phyloP scores from a whole-genome alignment of 1,140 invertebrate species.

The Micrasema minimum region DNA sequence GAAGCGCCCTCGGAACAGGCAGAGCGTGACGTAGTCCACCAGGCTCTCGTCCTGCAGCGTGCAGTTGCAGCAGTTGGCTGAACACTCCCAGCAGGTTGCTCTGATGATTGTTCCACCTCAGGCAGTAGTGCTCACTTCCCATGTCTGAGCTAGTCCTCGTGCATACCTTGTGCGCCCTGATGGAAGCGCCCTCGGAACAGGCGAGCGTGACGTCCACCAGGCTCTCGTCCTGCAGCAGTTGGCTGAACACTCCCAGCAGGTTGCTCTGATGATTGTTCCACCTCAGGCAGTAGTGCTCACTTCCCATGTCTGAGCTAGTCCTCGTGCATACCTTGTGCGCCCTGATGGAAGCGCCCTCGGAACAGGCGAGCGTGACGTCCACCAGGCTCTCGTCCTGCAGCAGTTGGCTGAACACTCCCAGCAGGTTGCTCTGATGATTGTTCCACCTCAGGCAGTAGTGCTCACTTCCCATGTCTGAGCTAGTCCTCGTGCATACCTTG shows the following conservation, averaged over 20 bases:
- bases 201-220: too few species aligned
- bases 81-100: constrained; percentile 94
- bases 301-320: constrained; percentile 92
- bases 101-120: constrained; percentile 96
- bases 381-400: constrained; percentile 93
- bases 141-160: constrained; percentile 90
- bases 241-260: constrained; percentile 93
- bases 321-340: constrained; percentile 92
- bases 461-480: constrained; percentile 94
- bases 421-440: constrained; percentile 95
- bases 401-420: constrained; percentile 94
- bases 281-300: constrained; percentile 95
- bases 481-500: too few species aligned
- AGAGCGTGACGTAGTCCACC: constrained; percentile 94
- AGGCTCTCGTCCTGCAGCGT: too few species aligned
- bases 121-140: constrained; percentile 95
- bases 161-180: too few species aligned
- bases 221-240: constrained; percentile 93
- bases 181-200: too few species aligned
- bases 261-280: constrained; percentile 97
- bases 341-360: constrained; percentile 91
- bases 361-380: constrained; percentile 94
- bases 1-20: constrained; percentile 93
- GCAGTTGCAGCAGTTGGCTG: constrained; percentile 93
- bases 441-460: constrained; percentile 96